Conservation (phyloP, 2,113 vertebrate species). For the Rhea pennata region DNA sequence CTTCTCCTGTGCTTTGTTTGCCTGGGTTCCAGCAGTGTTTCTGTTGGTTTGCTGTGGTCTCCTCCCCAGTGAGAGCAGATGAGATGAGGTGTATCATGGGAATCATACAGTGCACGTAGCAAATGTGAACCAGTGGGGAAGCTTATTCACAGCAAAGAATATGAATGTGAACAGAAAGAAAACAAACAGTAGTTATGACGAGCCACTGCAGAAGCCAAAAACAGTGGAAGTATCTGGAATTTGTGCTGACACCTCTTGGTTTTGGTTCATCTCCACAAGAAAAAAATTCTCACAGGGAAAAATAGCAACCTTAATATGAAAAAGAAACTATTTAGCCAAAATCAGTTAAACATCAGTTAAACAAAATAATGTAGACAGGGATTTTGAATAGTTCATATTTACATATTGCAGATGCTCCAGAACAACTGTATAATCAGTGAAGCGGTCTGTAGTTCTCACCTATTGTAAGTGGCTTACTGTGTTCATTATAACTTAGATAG, state of each 20-base stretch:
- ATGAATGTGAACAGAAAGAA: not conserved
- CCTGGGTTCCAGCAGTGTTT: not conserved
- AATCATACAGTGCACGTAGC: not conserved
- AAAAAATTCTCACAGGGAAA: not conserved
- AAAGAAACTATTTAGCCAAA: not conserved
- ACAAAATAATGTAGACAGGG: not conserved
- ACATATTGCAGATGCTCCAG: conserved; percentile 32
- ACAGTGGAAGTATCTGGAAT: not conserved
- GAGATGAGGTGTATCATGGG: not conserved
- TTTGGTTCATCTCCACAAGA: not conserved
- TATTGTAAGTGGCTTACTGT: conserved; percentile 11
- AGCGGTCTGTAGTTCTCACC: conserved; percentile 49
- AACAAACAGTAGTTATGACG: not conserved
- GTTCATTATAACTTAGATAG: not conserved
- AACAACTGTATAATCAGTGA: conserved; percentile 54
- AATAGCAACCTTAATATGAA: not conserved
- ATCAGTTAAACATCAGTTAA: not conserved
- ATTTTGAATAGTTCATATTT: conserved; percentile 3
- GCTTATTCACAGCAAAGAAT: not conserved
- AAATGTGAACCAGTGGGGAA: not conserved
- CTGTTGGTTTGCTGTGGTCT: not conserved
- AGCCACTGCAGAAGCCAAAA: not conserved
- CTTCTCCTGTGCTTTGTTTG: not conserved
- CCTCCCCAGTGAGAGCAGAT: not conserved
- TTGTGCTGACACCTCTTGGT: not conserved